Base-by-base conservation (phyloP, 2,797 vertebrate species). In the Acanthis flammea region DNA sequence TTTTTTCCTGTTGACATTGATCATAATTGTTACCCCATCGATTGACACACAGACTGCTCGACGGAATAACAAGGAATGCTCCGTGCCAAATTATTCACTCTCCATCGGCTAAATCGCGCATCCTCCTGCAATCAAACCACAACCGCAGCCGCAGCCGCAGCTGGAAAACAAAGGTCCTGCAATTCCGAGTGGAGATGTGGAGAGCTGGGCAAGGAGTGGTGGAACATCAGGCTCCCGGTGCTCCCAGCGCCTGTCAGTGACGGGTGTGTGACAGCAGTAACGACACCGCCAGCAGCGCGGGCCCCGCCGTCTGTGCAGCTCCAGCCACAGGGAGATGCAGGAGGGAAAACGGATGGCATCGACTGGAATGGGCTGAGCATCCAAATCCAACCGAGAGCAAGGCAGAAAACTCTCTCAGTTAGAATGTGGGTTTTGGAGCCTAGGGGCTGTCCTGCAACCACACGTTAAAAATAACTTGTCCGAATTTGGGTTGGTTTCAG, bases 221-320 rank as follows among this genome's bases (percentile, higher is more conserved):
- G 68, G 94, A 90, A 96, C 94, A 95, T 90, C 90, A 96, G 91
- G 92, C 48, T 95, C 91, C 71, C 41, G 50, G 95, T 92, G 97
- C 97, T 98, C 97, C 97, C 96, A 83, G 87, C 3, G 70, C 93
- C 93, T 94, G 93, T 84, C 92, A 95, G 66, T 19, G n/a, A 33
- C 8, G 53, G 44, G 48, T 12, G 39, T 92, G 94, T 94, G 94
- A 94, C 94, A 96, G 92, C 93, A 92, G 53, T 75, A 92, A 75
- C 11, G 79, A 91, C 57, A 27, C 90, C n/a, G 41, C 74, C 79
- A 44, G 92, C 80, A 72, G 88, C 41, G 84, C 90, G 4, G 44
- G 86, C 67, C 77, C 86, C 10, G 80, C 90, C 31, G 61, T 55
- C 89, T 87, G 84, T 45, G 60, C 92, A 22, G 87, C 72, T 35